A percentile compares a stretch with the other conserved stretches of the same genome.
phyloP scores from a whole-genome alignment of 2,888 invertebrate species.

The Caenorhabditis sp. region DNA sequence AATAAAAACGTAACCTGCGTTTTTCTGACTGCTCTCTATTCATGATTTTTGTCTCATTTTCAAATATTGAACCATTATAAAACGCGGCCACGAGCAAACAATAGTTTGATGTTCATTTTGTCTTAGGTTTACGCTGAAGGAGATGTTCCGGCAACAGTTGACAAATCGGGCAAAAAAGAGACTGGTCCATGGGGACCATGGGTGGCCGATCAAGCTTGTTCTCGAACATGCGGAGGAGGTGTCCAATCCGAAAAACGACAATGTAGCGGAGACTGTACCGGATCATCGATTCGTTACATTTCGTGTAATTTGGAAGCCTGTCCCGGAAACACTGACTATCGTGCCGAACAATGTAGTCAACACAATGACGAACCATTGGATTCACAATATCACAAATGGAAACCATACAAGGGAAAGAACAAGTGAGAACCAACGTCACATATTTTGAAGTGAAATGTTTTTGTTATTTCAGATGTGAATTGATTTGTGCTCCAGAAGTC shows the following conservation, averaged over 20 bases:
- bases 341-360: constrained; percentile 86
- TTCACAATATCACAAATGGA: constrained; percentile 79
- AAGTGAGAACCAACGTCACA: constrained; percentile 45
- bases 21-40: no score
- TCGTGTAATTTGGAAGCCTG: constrained; percentile 87
- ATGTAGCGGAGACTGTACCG: constrained; percentile 76
- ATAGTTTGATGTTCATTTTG: no score
- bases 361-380: constrained; percentile 85
- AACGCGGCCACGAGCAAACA: no score
- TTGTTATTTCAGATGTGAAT: constrained; percentile 77
- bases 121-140: constrained; percentile 65
- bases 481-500: constrained; percentile 91
- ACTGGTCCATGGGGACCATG: constrained; percentile 77
- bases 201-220: constrained; percentile 85
- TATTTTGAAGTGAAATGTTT: background rate
- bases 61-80: no score
- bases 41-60: no score
- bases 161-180: constrained; percentile 65
- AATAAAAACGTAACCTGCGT: no score
- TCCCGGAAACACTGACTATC: constrained; percentile 78
- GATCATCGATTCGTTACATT: constrained; percentile 84
- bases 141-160: constrained; percentile 66
- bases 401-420: constrained; percentile 69
- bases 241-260: constrained; percentile 83
- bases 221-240: constrained; percentile 90